Evolutionary conservation across 2,113 vertebrate genomes (phyloP).

Genomic region (Chaetodon auriga): DNA sequence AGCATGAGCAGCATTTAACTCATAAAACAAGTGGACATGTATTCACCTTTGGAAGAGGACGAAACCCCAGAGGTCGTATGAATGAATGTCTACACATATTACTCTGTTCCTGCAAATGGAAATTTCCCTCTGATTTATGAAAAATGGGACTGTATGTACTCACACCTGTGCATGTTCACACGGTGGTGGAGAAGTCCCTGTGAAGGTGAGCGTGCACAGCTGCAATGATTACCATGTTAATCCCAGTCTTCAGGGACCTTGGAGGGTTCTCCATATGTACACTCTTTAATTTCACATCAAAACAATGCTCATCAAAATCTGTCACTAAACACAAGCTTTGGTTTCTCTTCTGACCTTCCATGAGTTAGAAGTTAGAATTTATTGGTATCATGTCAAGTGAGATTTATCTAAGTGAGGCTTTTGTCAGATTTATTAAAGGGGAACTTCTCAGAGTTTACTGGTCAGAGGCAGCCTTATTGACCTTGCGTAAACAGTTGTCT

Average conservation of each 20-base stretch:
- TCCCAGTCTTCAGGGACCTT: too few relatives aligned
- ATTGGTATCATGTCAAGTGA: neutral
- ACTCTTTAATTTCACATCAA: neutral
- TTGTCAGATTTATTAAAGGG: neutral
- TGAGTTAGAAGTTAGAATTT: too few relatives aligned
- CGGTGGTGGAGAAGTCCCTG: neutral
- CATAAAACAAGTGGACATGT: neutral
- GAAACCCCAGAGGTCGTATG: neutral
- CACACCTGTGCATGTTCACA: neutral
- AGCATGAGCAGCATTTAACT: neutral
- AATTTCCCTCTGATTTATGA: neutral
- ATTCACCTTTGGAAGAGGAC: neutral
- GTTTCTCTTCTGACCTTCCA: neutral
- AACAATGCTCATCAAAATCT: neutral
- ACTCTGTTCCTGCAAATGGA: neutral
- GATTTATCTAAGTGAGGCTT: neutral
- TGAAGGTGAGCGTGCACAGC: neutral
- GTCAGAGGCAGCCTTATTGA: neutral
- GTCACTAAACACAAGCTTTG: neutral
- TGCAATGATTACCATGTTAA: neutral
- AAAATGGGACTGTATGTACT: neutral
- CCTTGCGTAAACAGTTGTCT: neutral
- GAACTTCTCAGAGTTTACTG: neutral
- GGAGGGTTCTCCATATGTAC: neutral
- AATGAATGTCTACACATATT: constrained; percentile 7